Evolutionary conservation across 1,140 invertebrate genomes (phyloP).

Genomic region (Chlorops oryzae): DNA sequence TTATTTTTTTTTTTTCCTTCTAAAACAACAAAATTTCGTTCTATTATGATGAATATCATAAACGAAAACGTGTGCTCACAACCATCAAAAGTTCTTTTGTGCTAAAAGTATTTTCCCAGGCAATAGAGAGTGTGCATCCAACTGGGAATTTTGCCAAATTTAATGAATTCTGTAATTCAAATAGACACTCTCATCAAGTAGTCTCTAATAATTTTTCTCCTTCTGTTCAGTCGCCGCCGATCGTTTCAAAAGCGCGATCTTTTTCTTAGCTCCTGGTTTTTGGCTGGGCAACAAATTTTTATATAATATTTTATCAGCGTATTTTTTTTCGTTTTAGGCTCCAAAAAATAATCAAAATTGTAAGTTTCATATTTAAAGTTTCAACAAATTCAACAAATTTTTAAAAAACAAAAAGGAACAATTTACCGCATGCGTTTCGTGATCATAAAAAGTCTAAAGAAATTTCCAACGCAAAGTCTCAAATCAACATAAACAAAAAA

Average conservation of each 20-base stretch:
- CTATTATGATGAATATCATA: no score
- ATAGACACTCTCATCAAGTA: slow-evolving; percentile 47
- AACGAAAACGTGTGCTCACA: no score
- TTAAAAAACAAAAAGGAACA: no score
- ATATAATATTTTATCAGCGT: no score
- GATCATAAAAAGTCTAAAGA: no score
- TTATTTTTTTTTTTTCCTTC: no score
- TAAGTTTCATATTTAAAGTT: slow-evolving; percentile 32
- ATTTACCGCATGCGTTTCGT: no score
- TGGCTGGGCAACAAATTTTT: slow-evolving; percentile 43
- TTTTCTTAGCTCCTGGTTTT: slow-evolving; percentile 47
- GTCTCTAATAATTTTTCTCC: slow-evolving; percentile 46
- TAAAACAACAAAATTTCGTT: no score
- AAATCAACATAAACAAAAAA: no score
- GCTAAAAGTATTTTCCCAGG: slow-evolving; percentile 48
- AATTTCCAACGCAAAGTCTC: no score
- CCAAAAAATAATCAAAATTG: slow-evolving; percentile 39
- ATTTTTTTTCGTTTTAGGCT: no score
- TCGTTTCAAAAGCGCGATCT: slow-evolving; percentile 49
- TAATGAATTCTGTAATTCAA: slow-evolving; percentile 47
- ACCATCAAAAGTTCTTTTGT: no score
- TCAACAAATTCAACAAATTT: slow-evolving; percentile 33
- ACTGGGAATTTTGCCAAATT: slow-evolving; percentile 48
- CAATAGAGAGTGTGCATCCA: slow-evolving; percentile 47
- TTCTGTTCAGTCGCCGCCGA: slow-evolving; percentile 49